Evolutionary conservation across 2,797 vertebrate genomes (phyloP), one percentile per base, ranked within the genome.

Genomic region (Siniperca undulata): DNA sequence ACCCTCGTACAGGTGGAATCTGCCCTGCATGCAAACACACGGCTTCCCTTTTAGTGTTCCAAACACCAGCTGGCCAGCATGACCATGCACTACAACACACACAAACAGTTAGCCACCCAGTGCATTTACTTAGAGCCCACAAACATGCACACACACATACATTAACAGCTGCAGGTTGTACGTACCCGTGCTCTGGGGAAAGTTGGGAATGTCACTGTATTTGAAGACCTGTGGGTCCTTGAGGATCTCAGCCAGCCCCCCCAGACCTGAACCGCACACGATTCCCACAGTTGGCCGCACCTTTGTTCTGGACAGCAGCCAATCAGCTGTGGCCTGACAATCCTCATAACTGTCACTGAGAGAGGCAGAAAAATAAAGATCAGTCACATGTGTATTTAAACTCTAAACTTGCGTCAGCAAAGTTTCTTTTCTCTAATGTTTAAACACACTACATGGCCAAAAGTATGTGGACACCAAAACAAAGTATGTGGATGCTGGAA

Each of bases 11-110:
- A 96, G 88, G 78, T 98, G 97, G 89, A 97, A 98, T 64, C 97
- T 94, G 78, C 97, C 97, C 86, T 97, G 95, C 97, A 98, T 98
- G 91, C 97, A 96, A 77, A 98, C 97, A 82, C 96, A 97, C 0
- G 92, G 83, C 73, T 90, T 96, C 71, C 95, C 97, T 58, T 94
- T 96, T 40, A 98, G 88, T 3, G 89, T 95, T 19, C 97, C 97
- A 87, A 98, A 97, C 88, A 97, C 96, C 85, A 98, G 86, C 20
- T 74, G 94, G 4, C 97, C 97, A 11, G 96, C 96, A 1, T 98
- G 97, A 36, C 97, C 97, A 34, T 90, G 92, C 84, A 97, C 97
- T 97, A 92, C 52, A 85, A 83, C 50, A 79, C 62, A 87, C 84
- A 80, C 66, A 83, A 65, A 74, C 40, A 62, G 27, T 85, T 76